Base-by-base conservation (phyloP, 2,888 invertebrate genomes). In the Trypoxylon attenuatum region DNA sequence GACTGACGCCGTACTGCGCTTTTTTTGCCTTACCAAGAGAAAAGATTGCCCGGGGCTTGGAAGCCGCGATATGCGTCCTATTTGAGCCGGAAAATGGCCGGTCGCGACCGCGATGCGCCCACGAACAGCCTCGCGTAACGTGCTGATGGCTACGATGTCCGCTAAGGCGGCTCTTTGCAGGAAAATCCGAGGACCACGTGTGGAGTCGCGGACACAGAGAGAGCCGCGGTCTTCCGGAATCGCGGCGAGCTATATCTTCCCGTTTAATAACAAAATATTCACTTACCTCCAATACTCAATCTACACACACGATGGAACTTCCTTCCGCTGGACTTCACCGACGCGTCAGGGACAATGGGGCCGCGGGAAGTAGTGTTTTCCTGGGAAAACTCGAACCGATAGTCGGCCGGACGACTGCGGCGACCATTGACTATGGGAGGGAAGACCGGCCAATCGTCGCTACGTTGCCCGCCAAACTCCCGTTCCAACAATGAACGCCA, bases 1-100 rank as follows among this genome's bases (percentile, higher is more conserved):
- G 81, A 83, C 78, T 81, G 84, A 84, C 84, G 84, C 84, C 82
- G 84, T 78, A 76, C 65, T 69, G 64, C 73, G 60, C 70, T 72
- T 71, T 71, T 71, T 76, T 75, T 72, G 60, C 67, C 57, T 55
- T 49, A 19, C 21, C 55, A 50, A 33, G 53, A 69, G 69, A 58
- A 76, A 65, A 62, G 71, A 69, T 60, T 29, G 53, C 43, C 59
- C 55, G 57, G 67, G 60, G 57, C 63, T 59, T 52, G 63, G 52
- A 39, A 25, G 50, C 42, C 29, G 23, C 13, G 25, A 46, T 54
- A 45, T 33, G 53, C n/a, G 25, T 21, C 15, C 22, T 5, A 3
- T 5, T 22, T 21, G 8, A n/a, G 6, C 5, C 1, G 10, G 21
- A 42, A 65, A 52, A 47, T 13, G 4, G 27, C 64, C 43, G 46